Evolutionary conservation across 2,797 vertebrate species (phyloP).

Genomic region (Galaxias olidus): DNA sequence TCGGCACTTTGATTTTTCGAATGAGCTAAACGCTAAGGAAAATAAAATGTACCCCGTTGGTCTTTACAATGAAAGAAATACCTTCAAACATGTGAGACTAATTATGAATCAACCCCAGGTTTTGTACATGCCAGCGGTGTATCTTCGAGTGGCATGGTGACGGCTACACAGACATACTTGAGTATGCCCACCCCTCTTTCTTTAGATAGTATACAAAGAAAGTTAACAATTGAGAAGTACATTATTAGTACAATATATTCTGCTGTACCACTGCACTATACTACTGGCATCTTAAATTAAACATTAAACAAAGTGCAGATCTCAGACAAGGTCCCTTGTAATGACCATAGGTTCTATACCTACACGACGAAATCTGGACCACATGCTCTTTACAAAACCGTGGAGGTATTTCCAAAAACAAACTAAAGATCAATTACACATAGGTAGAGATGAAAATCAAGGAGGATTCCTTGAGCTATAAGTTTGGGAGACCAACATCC

Average conservation of each 20-base stretch:
- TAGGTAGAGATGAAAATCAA: constrained; percentile 62
- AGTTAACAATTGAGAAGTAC: too few species aligned
- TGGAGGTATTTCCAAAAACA: neutral
- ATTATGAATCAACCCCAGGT: constrained; percentile 21
- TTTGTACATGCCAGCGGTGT: constrained; percentile 8
- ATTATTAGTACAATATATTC: too few species aligned
- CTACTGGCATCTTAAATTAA: too few species aligned
- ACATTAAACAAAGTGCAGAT: constrained; percentile 26
- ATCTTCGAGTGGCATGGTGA: too few species aligned
- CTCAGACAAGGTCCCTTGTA: constrained; percentile 40
- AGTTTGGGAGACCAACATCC: constrained; percentile 75
- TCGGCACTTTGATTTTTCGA: too few species aligned
- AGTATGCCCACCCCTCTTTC: too few species aligned
- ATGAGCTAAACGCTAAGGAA: too few species aligned
- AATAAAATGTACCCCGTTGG: constrained; percentile 28
- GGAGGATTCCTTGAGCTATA: constrained; percentile 72
- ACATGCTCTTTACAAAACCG: too few species aligned
- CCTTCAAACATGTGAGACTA: constrained; percentile 12
- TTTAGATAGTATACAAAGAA: too few species aligned
- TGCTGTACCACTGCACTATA: too few species aligned
- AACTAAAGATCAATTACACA: constrained; percentile 61
- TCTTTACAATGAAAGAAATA: constrained; percentile 17
- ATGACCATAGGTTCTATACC: constrained; percentile 48
- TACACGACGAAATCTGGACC: constrained; percentile 53
- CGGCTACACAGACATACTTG: too few species aligned